Evolutionary conservation across 2,113 vertebrate species (phyloP).

Genomic region (Mustela nigripes): DNA sequence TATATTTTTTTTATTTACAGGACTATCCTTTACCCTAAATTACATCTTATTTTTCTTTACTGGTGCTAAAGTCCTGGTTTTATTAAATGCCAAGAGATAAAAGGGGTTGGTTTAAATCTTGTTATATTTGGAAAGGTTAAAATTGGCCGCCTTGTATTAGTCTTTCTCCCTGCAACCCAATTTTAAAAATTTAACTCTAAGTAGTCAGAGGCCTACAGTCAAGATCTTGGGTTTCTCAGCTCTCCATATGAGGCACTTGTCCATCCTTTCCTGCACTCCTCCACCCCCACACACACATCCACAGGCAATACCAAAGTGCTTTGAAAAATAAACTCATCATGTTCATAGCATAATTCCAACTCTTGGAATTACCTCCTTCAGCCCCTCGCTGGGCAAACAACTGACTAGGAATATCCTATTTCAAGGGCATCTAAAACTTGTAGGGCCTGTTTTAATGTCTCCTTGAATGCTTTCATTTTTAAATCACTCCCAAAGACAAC

Average conservation of each 20-base stretch:
- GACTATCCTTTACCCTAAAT: background rate
- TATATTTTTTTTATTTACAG: slow-evolving; percentile 29
- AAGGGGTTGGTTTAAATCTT: background rate
- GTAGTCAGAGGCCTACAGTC: background rate
- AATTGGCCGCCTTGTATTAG: background rate
- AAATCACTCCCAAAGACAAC: background rate
- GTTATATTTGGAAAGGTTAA: slow-evolving; percentile 19
- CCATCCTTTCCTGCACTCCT: background rate
- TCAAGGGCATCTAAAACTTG: background rate
- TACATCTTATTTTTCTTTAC: background rate
- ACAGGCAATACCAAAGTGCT: background rate
- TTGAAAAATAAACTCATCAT: background rate
- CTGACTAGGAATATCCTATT: background rate
- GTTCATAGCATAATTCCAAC: background rate
- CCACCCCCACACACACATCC: background rate
- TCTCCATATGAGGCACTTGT: background rate
- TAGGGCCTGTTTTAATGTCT: background rate
- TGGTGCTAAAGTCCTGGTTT: background rate
- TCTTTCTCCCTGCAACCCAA: background rate
- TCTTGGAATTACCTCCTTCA: background rate
- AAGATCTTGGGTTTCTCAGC: background rate
- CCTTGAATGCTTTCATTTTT: background rate
- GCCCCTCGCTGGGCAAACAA: background rate
- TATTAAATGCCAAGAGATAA: background rate
- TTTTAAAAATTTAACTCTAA: slow-evolving; percentile 36